Base-by-base conservation (phyloP, 2,888 invertebrate species). In the Rosalia funebris region DNA sequence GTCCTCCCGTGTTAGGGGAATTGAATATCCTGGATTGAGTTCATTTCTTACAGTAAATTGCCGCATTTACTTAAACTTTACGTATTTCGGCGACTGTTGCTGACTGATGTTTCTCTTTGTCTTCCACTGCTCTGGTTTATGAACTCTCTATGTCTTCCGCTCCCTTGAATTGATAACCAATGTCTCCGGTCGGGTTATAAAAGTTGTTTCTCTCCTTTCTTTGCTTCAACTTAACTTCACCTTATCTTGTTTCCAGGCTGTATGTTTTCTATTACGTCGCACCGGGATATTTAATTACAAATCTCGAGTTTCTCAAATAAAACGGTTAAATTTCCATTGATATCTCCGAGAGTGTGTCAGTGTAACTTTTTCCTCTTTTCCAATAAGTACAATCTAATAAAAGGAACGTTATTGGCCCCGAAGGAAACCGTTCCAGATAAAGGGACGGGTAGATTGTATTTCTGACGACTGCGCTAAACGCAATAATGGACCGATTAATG, bases 131-230 rank as follows among this genome's bases (percentile, higher is more conserved):
- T 61, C 63, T 66, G 65, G 70, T 74, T 71, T 73, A 73, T 73
- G 73, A 72, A 72, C 71, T 64, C 70, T 68, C 73, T 67, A 66
- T 71, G 71, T 72, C 71, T 74, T 73, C 69, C 74, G 66, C 65
- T 72, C 68, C 67, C 67, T 53, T 70, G 73, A 71, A 77, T 77
- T 76, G 76, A 78, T 77, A 74, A 77, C 70, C 70, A 68, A 73
- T 71, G 72, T 69, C 71, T 67, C 66, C 66, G 70, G 60, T 66
- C 57, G 60, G 60, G 65, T 68, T 66, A 68, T 73, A 75, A 75
- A 75, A 75, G 60, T 60, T 57, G 59, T 9, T 34, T 44, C 19
- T 31, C 25, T 16, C 57, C 55, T 65, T 58, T 31, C 46, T 16
- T 17, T 32, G 45, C 39, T 57, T 50, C 37, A 31, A 15, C 42